Conservation (phyloP, 2,797 vertebrate genomes). For the Cryptoprocta ferox region DNA sequence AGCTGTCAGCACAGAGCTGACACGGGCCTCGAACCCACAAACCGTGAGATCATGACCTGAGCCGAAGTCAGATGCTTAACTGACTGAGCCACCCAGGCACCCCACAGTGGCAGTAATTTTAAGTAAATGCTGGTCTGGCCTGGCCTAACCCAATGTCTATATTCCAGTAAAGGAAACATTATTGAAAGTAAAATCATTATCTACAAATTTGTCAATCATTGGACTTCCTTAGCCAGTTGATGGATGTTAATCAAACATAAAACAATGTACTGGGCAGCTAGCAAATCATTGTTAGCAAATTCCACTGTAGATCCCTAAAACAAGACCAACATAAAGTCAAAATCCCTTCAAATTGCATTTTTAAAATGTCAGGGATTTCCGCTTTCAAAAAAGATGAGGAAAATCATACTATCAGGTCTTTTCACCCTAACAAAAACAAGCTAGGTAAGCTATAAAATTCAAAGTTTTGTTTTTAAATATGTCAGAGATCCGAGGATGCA, state of each 20-base stretch:
- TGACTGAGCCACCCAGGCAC: too few relatives aligned
- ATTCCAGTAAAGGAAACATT: neutral
- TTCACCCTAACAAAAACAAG: neutral
- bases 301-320: neutral
- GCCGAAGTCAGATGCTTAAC: too few relatives aligned
- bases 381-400: neutral
- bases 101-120: neutral
- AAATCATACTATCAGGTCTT: neutral
- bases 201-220: neutral
- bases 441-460: neutral
- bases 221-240: neutral
- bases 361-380: neutral
- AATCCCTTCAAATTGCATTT: neutral
- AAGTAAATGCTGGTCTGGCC: neutral
- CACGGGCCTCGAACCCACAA: too few relatives aligned
- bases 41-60: too few relatives aligned
- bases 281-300: neutral
- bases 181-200: slow-evolving; percentile 30
- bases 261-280: neutral
- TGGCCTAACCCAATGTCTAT: neutral
- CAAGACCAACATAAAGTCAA: neutral
- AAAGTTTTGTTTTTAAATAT: neutral
- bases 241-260: neutral
- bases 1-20: too few relatives aligned
- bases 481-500: neutral